Base-by-base conservation (phyloP, 2,888 invertebrate species). In the Oscheius myriophilus region DNA sequence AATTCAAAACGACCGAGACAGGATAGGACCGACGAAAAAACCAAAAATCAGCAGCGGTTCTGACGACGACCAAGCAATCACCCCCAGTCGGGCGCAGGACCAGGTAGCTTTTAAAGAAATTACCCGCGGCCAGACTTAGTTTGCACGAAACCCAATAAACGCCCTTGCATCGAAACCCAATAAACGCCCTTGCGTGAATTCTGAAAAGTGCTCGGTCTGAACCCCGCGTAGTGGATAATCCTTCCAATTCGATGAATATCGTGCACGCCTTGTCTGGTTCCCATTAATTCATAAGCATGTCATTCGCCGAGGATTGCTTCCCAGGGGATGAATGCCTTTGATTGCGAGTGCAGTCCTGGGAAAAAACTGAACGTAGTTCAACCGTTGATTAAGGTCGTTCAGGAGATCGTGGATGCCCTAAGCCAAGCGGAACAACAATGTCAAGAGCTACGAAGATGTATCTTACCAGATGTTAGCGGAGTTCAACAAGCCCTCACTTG, bases 1-100 rank as follows among this genome's bases (percentile, higher is more conserved):
- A 11, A 85, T 85, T 54, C 85, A 85, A 79, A 85, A 85, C 73
- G 85, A 85, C 63, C 81, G 85, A 12, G 85, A 85, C 55, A 68
- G 85, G 39, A 86, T 85, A 54, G 85, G 85, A 0, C 85, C 85
- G 39, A 85, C 85, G 59, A 86, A 86, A 58, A 86, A 80, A 61
- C 67, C 72, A 25, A 80, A 80, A 67, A 73, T 80, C 67, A 76
- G 77, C 69, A 75, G 75, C 57, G 80, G 80, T 26, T 75, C 74
- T 25, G 80, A 80, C 58, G 78, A 78, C 46, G 80, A 80, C 52
- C 73, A 75, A 65, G 75, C 77, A 6, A 70, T 70, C n/a, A 78
- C 80, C 1, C 80, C 78, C 23, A 72, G 72, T 39, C 55, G 77
- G 43, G 68, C 72, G 9, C 70, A 71, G 21, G 80, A 80, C 66